A percentile compares a stretch with the other conserved stretches of the same genome.
Evolutionary conservation across 2,888 invertebrate genomes (phyloP).

Genomic region (Keiferia lycopersicella): DNA sequence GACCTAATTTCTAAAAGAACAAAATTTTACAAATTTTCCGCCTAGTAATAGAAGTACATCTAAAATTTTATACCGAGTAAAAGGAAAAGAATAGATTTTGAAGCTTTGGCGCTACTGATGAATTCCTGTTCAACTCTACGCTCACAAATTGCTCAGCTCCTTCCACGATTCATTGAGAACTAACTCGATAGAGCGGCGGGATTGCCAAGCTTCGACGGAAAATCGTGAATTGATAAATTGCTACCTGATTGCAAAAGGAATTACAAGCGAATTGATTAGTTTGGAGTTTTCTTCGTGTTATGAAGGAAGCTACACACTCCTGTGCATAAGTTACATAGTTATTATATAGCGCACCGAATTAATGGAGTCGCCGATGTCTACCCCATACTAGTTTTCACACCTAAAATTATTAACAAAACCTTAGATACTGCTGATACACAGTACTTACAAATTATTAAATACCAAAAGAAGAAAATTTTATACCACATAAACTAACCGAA

Average conservation of each 20-base stretch:
- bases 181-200: conserved; percentile 13
- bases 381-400: too few species aligned
- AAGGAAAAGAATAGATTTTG: not conserved
- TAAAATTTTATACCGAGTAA: not conserved
- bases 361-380: too few species aligned
- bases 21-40: too few species aligned
- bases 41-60: not conserved
- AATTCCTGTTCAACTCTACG: conserved; percentile 4
- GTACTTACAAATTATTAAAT: too few species aligned
- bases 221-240: conserved; percentile 20
- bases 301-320: not conserved
- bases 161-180: conserved; percentile 36
- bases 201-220: not conserved
- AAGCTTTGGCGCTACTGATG: not conserved
- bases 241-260: not conserved
- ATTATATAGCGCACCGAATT: too few species aligned
- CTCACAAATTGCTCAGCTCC: conserved; percentile 24
- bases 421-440: too few species aligned
- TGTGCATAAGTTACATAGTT: not conserved
- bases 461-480: too few species aligned
- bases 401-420: too few species aligned
- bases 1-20: too few species aligned
- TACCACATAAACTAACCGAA: too few species aligned
- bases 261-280: not conserved
- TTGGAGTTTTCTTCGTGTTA: not conserved